Base-by-base conservation (phyloP, 2,797 vertebrate species). In the Myripristis murdjan region DNA sequence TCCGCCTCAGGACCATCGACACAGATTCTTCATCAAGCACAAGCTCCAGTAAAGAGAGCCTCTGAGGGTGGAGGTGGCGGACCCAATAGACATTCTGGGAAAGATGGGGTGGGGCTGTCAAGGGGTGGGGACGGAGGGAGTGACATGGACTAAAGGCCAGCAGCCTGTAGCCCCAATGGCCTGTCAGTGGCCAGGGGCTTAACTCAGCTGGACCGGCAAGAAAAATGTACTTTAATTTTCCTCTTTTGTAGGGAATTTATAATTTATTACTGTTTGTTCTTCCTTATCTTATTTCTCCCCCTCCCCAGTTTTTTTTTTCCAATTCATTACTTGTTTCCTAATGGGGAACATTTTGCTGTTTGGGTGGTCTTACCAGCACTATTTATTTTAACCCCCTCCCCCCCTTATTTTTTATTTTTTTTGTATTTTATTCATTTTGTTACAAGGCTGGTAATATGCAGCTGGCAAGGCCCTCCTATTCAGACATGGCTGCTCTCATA, bases 31-130 rank as follows among this genome's bases (percentile, higher is more conserved):
- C 94, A n/a, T 97, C 97, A 87, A 97, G 98, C 94, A 99, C 97
- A 92, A 98, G 94, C 71, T 99, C 97, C 4, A 98, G 97, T 94
- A 98, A 98, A 43, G 98, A 99, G 93, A 98, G 97, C 92, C 95
- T 97, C 92, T 96, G 95, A 96, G 84, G 63, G 28, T 12, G 78
- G 89, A 77, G 87, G 81, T 73, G 76, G 88, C 70, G 59, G 61
- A 87, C 91, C 88, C 68, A 65, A 73, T 39, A 55, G 77, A 90
- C 84, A 82, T 72, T 81, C 28, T 72, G 74, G 71, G 70, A 72
- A 70, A 76, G 84, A n/a, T n/a, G 33, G 33, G 33, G 39, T 49
- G n/a, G 3, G 4, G 12, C 20, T 23, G n/a, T 22, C 18, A 70
- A 23, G 44, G 58, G 75, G 64, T 55, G 58, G 43, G 57, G 69